Evolutionary conservation across 1,140 invertebrate genomes (phyloP).

Genomic region (Temnothorax longispinosus): DNA sequence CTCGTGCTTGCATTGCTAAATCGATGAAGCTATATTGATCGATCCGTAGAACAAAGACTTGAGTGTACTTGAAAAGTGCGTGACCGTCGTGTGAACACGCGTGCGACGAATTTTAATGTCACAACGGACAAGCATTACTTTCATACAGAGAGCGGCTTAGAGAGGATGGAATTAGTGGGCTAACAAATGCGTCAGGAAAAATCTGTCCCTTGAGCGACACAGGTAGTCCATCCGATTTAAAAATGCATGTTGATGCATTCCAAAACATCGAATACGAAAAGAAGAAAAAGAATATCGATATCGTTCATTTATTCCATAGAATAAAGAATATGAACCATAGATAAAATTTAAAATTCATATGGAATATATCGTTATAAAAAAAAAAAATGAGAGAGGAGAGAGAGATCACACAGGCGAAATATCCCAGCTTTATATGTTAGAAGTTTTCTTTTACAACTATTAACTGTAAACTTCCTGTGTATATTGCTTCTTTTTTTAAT

Average conservation of each 20-base stretch:
- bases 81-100: constrained; percentile 38
- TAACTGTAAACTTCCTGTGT: not conserved
- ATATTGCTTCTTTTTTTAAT: not conserved
- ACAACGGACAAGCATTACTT: constrained; percentile 7
- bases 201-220: not conserved
- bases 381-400: too few species aligned
- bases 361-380: not conserved
- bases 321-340: not conserved
- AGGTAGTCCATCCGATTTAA: not conserved
- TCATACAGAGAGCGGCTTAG: not conserved
- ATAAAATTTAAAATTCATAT: not conserved
- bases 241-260: not conserved
- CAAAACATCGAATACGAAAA: not conserved
- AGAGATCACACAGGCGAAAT: not conserved
- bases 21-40: not conserved
- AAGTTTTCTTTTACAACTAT: not conserved
- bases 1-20: not conserved
- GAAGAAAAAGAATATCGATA: not conserved
- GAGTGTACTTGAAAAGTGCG: constrained; percentile 30
- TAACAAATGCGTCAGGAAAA: constrained; percentile 24
- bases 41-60: constrained; percentile 45
- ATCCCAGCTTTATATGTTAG: not conserved
- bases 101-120: constrained; percentile 51
- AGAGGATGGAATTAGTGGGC: constrained; percentile 2
- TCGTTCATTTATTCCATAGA: not conserved